Base-by-base conservation (phyloP, 1,140 invertebrate species). In the Bombus cullumanus region DNA sequence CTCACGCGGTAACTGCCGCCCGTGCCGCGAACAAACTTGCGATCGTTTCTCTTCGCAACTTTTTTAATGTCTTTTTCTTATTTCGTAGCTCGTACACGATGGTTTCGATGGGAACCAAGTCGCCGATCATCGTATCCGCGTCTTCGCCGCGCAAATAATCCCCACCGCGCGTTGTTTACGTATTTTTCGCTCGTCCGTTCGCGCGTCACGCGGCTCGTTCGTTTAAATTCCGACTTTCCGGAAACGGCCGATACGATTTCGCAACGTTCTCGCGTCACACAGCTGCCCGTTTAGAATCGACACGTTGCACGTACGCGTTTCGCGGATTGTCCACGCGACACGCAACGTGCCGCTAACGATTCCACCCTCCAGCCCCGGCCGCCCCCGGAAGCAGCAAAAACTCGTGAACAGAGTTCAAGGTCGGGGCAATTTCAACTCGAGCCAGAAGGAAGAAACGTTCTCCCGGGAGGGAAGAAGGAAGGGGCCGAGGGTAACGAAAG, bases 381-480 rank as follows among this genome's bases (percentile, higher is more conserved):
- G 15, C 15, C 34, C 34, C 71, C 71, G 57, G 15, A 64, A 64
- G 22, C 39, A 41, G 39, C 22, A 43, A 41, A 53, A 53, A 41
- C n/a, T 31, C 15, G 47, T 0, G 34, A 76, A 53, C 82, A 0
- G 37, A 74, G 85, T 85, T 86, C 82, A 88, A 88, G 87, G 78
- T 86, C 87, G 47, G 34, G 37, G 73, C 34, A 86, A 86, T 88
- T 89, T 73, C 39, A 57, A 43, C 53, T 37, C 47, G 18, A 64
- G 53, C n/a, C 71, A 64, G 53, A 66, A 76, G 76, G 53, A 66
- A 76, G 76, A 85, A 73, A 34, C 22, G 76, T 64, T 74, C 47
- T 25, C 59, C 62, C 12, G n/a, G 6, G n/a, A 31, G 28, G 12
- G 12, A 31, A 28, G 34, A n/a, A 57, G 66, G 41, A 72, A 81